Percentiles rank a stretch among this genome's conserved stretches.
phyloP scores from a whole-genome alignment of 1,140 invertebrate species.

The Dendrolimus kikuchii region DNA sequence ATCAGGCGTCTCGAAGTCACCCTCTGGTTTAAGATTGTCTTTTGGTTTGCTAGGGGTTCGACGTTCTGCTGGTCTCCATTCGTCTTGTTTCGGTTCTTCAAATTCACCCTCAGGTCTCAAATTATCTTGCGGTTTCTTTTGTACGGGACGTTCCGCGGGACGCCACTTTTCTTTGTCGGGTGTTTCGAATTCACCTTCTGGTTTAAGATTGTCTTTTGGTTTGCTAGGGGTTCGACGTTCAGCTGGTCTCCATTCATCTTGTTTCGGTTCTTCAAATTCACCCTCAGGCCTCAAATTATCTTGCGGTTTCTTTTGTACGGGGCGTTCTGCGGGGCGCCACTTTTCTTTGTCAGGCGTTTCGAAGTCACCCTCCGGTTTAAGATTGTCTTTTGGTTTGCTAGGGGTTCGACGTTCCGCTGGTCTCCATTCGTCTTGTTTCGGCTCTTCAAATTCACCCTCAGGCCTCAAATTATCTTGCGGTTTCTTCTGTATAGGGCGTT shows the following conservation, averaged over 20 bases:
- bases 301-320: slow-evolving; percentile 1
- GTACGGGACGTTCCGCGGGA: slow-evolving; percentile 13
- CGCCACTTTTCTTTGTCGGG: slow-evolving; percentile 5
- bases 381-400: too few relatives aligned
- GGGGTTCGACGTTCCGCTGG: too few relatives aligned
- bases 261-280: slow-evolving; percentile 1
- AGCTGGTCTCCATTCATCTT: slow-evolving; percentile 5
- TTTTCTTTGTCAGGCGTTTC: too few relatives aligned
- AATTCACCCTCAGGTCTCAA: slow-evolving; percentile 71
- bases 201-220: slow-evolving; percentile 4
- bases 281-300: slow-evolving; percentile 4
- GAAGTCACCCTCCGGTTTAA: too few relatives aligned
- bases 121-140: slow-evolving; percentile 54
- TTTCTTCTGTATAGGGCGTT: slow-evolving; percentile 51
- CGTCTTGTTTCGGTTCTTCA: slow-evolving; percentile 9
- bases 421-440: too few relatives aligned
- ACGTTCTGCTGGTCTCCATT: slow-evolving; percentile 38
- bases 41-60: slow-evolving; percentile 56
- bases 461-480: slow-evolving; percentile 22
- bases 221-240: background rate
- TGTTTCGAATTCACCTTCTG: slow-evolving; percentile 5
- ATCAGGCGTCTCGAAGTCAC: slow-evolving; percentile 56
- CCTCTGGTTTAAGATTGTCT: slow-evolving; percentile 73
- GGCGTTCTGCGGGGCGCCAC: background rate
- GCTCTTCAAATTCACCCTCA: too few relatives aligned